Percentiles rank a stretch among this genome's conserved stretches.
Conservation (phyloP, 1,140 invertebrate genomes). For the Drosophila burlai region DNA sequence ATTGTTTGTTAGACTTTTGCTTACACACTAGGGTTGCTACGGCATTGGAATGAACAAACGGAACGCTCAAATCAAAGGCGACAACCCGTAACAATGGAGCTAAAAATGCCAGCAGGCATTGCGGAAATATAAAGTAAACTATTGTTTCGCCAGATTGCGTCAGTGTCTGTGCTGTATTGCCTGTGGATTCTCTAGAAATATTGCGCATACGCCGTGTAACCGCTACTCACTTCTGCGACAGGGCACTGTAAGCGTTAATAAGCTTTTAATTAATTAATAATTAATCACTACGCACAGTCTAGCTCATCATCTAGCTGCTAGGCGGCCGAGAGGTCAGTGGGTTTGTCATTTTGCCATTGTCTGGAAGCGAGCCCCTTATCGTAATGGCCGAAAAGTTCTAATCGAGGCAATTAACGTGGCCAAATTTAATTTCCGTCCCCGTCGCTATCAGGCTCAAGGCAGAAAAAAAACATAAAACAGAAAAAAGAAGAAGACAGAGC, state of each 20-base stretch:
- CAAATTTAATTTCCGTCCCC: conserved; percentile 81
- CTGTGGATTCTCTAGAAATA: conserved; percentile 4
- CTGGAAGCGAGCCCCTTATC: conserved; percentile 63
- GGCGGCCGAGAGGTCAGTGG: conserved; percentile 33
- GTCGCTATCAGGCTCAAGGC: conserved; percentile 60
- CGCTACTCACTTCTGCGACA: conserved; percentile 5
- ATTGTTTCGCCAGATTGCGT: conserved; percentile 38
- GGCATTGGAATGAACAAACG: conserved; percentile 28
- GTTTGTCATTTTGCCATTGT: conserved; percentile 47
- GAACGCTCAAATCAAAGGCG: conserved; percentile 52
- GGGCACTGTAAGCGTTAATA: conserved; percentile 52
- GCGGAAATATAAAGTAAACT: conserved; percentile 48
- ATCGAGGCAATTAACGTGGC: conserved; percentile 80
- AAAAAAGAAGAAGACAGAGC: conserved; percentile 26
- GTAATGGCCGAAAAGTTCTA: conserved; percentile 81
- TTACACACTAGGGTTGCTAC: conserved; percentile 5
- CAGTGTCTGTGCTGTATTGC: conserved; percentile 27
- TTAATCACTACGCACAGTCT: conserved; percentile 61
- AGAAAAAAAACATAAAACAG: neutral
- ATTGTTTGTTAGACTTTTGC: conserved; percentile 47
- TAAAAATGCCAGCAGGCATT: conserved; percentile 40
- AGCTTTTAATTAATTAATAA: conserved; percentile 81
- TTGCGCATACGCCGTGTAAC: conserved; percentile 47
- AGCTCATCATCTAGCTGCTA: conserved; percentile 30
- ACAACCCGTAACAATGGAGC: conserved; percentile 41